Evolutionary conservation across 30 jellyfish, hydroid and myxozoan genomes (phyloP), one percentile per base, ranked within the genome.

Genomic region (Hydra vulgaris): DNA sequence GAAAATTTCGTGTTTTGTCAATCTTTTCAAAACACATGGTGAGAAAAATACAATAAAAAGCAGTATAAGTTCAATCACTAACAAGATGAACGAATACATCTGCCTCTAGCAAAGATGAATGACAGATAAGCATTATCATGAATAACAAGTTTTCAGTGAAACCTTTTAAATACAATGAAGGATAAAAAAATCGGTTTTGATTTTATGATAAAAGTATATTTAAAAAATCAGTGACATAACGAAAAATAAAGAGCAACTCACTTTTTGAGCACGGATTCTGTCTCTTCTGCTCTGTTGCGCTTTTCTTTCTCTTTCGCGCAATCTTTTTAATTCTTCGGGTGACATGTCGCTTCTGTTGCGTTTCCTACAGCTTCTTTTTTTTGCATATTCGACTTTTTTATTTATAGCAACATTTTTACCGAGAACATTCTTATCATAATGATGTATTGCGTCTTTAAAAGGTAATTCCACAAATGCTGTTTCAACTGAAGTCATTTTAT

Each of bases 261-360:
- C 97, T 95, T 89, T 86, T 54, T 66, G 77, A n/a, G 80, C 85
- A 25, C 87, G 67, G 23, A 85, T 25, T 53, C 93, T 79, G 66
- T 81, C 87, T 26, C 97, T 71, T 26, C 97, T 77, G 25, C 71
- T 78, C 66, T 89, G 95, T 73, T 89, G 97, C 27, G 97, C 97
- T 18, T 78, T 78, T 56, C 97, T 78, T 73, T 89, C 97, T 72
- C 89, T 85, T 61, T 89, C 97, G 40, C 97, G 78, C 40, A 89
- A 74, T 75, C 76, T 89, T 71, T 80, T 68, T 24, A 89, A 83
- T 20, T 89, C 93, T 12, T 89, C 95, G 17, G 90, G 87, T 0
- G 95, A 84, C 95, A 89, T 84, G 86, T 89, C 97, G 0, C 94
- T 75, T 54, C 97, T 76, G 72, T 89, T 79, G 18, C 82, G 87